These are phyloP conservation scores for Steinernema feltiae DNA, from an alignment of 1,140 invertebrate species.

Conservation along the genomic window DNA sequence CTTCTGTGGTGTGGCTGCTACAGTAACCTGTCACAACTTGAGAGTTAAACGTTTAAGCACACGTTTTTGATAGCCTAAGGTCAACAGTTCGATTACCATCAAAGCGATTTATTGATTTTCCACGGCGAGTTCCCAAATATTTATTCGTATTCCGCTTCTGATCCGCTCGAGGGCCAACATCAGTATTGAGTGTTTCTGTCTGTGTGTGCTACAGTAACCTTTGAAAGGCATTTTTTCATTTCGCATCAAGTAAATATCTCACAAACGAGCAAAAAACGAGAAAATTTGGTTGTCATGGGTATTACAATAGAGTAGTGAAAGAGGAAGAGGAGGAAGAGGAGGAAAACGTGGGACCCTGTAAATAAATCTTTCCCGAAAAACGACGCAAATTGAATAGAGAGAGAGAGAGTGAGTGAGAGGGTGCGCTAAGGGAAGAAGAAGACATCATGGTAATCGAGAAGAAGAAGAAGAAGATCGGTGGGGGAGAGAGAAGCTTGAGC, in stretches of 20 bases:
- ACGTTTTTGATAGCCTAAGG: too few species aligned
- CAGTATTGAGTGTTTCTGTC: not conserved
- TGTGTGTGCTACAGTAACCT: not conserved
- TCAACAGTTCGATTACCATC: too few species aligned
- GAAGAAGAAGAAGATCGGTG: not conserved
- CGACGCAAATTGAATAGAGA: not conserved
- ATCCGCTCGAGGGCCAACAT: too few species aligned
- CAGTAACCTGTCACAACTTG: not conserved
- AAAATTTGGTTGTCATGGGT: not conserved
- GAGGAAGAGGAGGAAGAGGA: not conserved
- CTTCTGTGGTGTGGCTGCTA: not conserved
- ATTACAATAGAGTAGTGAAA: not conserved
- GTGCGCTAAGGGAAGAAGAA: not conserved
- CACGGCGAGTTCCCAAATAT: too few species aligned
- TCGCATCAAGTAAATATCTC: conserved; percentile 4
- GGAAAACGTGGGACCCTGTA: not conserved
- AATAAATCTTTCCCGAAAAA: not conserved
- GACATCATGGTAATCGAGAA: not conserved
- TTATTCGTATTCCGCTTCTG: too few species aligned
- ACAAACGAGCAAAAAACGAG: not conserved
- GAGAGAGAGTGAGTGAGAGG: not conserved
- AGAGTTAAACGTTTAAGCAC: not conserved
- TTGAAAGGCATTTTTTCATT: not conserved
- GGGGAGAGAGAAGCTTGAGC: not conserved
- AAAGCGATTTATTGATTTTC: too few species aligned